Percentiles rank a stretch among this genome's conserved stretches.
phyloP scores from a whole-genome alignment of 2,797 vertebrate genomes.

The Sitta carolinensis region DNA sequence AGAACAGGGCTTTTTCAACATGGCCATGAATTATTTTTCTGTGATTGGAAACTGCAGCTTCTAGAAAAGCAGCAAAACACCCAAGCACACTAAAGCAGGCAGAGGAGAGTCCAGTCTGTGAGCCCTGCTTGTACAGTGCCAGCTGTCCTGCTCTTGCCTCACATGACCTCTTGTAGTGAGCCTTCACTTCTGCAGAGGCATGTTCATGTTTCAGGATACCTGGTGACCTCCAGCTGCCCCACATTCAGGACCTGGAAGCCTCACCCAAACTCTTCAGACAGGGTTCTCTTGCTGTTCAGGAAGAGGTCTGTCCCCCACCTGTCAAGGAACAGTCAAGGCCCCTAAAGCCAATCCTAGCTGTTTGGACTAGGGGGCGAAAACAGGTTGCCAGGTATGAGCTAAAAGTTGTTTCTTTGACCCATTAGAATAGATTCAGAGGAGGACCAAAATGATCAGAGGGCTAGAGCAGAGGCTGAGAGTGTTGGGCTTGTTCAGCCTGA shows the following conservation, averaged over 20 bases:
- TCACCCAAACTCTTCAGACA: not conserved
- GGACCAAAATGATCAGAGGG: not conserved
- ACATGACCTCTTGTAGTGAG: not conserved
- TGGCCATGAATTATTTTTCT: not conserved
- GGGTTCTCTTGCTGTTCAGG: not conserved
- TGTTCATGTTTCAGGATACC: rapidly evolving
- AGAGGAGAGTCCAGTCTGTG: not conserved
- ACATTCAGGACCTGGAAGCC: not conserved
- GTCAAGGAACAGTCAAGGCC: not conserved
- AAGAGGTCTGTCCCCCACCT: rapidly evolving
- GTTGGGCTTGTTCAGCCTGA: not conserved
- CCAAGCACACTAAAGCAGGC: not conserved
- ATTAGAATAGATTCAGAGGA: not conserved
- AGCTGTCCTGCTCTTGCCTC: not conserved
- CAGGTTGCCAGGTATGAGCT: not conserved
- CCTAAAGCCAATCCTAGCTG: not conserved
- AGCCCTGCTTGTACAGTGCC: not conserved
- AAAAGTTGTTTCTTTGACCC: not conserved
- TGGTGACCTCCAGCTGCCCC: not conserved
- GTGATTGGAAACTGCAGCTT: not conserved
- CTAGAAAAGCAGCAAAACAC: not conserved
- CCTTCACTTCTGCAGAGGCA: not conserved
- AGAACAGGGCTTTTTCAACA: not conserved
- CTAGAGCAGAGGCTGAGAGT: not conserved
- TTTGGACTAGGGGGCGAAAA: not conserved